These are phyloP conservation scores for Tanytarsus gracilentus DNA, from an alignment of 2,888 invertebrate genomes.

Conservation along the genomic window DNA sequence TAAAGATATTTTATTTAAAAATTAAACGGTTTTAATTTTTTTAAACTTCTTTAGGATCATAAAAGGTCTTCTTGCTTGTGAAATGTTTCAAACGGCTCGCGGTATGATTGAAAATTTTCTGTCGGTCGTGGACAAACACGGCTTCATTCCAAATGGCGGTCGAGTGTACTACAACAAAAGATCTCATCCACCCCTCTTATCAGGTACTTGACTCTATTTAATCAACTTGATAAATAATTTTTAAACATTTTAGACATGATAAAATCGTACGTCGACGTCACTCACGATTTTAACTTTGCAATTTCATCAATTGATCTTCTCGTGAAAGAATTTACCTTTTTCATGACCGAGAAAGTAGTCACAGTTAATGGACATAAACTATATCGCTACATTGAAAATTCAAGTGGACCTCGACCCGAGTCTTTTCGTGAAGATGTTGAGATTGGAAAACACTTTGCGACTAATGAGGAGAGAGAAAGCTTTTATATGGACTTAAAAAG, in stretches of 20 bases:
- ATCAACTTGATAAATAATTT: neutral
- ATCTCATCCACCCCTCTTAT: slow-evolving; percentile 71
- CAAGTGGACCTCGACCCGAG: slow-evolving; percentile 79
- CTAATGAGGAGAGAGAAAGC: slow-evolving; percentile 50
- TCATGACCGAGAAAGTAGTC: slow-evolving; percentile 65
- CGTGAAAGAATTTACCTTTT: slow-evolving; percentile 74
- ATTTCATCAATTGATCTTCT: slow-evolving; percentile 53
- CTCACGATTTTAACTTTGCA: slow-evolving; percentile 60
- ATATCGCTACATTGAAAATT: slow-evolving; percentile 63
- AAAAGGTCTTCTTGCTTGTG: slow-evolving; percentile 73
- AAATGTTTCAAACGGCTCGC: slow-evolving; percentile 68
- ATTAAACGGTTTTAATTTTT: slow-evolving; percentile 50
- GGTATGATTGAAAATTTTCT: slow-evolving; percentile 86
- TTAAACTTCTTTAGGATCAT: slow-evolving; percentile 47
- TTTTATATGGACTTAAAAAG: slow-evolving; percentile 78
- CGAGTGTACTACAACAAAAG: slow-evolving; percentile 76
- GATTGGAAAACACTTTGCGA: slow-evolving; percentile 48
- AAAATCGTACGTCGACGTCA: slow-evolving; percentile 62
- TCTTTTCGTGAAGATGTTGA: slow-evolving; percentile 72
- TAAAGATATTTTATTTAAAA: slow-evolving; percentile 74
- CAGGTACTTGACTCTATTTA: slow-evolving; percentile 41
- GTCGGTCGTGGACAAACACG: slow-evolving; percentile 65
- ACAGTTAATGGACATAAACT: slow-evolving; percentile 56
- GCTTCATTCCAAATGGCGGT: slow-evolving; percentile 86
- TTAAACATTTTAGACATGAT: slow-evolving; percentile 51